phyloP scores from a whole-genome alignment of 2,888 invertebrate genomes.

The Apodemia zela region DNA sequence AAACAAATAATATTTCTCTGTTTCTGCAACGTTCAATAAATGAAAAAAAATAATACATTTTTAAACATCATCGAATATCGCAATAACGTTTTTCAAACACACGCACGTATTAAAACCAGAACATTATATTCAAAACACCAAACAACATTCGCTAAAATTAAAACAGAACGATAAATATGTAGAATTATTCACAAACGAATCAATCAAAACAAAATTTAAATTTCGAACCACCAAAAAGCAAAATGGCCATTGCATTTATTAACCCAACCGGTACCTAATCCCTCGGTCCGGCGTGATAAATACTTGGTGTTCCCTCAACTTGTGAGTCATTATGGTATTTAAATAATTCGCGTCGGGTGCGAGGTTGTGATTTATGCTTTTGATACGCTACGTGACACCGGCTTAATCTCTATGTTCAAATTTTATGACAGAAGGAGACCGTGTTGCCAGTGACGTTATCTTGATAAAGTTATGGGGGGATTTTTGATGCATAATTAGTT shows the following conservation, averaged over 20 bases:
- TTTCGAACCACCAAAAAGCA: conserved; percentile 11
- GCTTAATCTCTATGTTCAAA: conserved; percentile 50
- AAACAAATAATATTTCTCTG: not conserved
- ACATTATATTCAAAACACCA: not conserved
- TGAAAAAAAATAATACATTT: not conserved
- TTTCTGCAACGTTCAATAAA: not conserved
- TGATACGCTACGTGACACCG: conserved; percentile 50
- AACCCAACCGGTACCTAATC: conserved; percentile 68
- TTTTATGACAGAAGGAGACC: conserved; percentile 39
- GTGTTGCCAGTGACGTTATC: conserved; percentile 31
- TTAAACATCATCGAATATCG: not conserved
- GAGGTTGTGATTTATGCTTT: conserved; percentile 61
- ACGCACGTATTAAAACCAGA: not conserved
- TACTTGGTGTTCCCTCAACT: conserved; percentile 49
- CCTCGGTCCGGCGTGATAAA: conserved; percentile 65
- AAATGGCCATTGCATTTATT: conserved; percentile 57
- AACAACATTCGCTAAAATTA: not conserved
- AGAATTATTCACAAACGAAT: not conserved
- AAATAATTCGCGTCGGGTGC: conserved; percentile 72
- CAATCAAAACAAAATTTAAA: conserved; percentile 15
- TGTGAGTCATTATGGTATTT: conserved; percentile 77
- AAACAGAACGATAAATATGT: conserved; percentile 10
- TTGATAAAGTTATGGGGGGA: conserved; percentile 21
- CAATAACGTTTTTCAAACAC: not conserved
- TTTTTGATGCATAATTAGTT: conserved; percentile 18